Conservation (phyloP, 2,888 invertebrate species). For the Spodoptera littoralis region DNA sequence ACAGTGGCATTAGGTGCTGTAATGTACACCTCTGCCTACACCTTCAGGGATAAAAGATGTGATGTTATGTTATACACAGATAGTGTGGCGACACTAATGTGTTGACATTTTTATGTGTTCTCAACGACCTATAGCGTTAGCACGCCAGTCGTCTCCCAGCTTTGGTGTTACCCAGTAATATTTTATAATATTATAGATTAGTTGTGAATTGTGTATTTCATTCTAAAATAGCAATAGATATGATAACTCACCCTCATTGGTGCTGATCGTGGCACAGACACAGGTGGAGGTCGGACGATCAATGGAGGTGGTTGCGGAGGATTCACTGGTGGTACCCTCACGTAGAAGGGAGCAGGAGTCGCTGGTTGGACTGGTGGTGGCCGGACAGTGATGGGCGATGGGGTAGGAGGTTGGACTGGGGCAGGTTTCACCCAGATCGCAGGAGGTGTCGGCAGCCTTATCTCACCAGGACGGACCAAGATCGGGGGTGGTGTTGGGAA, state of each 20-base stretch:
- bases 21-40: too few relatives aligned
- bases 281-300: conserved; percentile 71
- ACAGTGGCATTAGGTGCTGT: too few relatives aligned
- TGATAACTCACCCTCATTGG: conserved; percentile 68
- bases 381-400: conserved; percentile 68
- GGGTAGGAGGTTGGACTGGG: conserved; percentile 69
- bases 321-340: conserved; percentile 68
- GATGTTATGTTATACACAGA: too few relatives aligned
- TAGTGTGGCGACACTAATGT: too few relatives aligned
- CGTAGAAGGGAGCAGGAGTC: conserved; percentile 66
- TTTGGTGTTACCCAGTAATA: too few relatives aligned
- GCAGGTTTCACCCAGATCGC: conserved; percentile 74
- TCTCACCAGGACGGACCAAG: conserved; percentile 70
- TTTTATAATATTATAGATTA: too few relatives aligned
- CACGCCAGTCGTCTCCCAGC: too few relatives aligned
- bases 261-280: conserved; percentile 65
- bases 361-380: conserved; percentile 71
- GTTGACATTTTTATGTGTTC: too few relatives aligned
- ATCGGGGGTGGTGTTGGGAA: conserved; percentile 72
- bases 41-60: too few relatives aligned
- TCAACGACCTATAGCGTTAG: too few relatives aligned
- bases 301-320: conserved; percentile 70
- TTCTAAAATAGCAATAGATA: too few relatives aligned
- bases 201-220: too few relatives aligned
- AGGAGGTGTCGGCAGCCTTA: conserved; percentile 66